phyloP scores from a whole-genome alignment of 2,113 vertebrate genomes.

The Alces alces region DNA sequence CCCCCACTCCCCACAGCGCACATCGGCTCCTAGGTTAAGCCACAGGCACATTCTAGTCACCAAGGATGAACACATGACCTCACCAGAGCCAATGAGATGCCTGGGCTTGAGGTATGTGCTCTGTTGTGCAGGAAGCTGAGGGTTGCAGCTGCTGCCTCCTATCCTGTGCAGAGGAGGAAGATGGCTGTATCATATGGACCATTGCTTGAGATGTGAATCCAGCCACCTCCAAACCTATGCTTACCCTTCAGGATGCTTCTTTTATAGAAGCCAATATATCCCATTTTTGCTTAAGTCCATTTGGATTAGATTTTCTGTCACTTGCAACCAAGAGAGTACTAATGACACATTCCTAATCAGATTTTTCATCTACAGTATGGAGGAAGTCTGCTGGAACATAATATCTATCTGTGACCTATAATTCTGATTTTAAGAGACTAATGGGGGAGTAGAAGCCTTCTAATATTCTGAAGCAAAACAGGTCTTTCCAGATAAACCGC shows the following conservation, averaged over 20 bases:
- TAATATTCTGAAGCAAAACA: not conserved
- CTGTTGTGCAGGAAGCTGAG: not conserved
- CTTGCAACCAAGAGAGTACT: not conserved
- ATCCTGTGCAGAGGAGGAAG: not conserved
- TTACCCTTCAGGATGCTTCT: not conserved
- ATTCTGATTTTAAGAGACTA: constrained; percentile 30
- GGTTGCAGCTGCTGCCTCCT: not conserved
- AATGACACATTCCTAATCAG: not conserved
- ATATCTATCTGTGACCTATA: not conserved
- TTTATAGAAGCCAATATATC: not conserved
- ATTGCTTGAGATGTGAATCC: not conserved
- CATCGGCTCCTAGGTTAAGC: not conserved
- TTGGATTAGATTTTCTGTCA: constrained; percentile 1
- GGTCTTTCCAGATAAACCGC: constrained; percentile 19
- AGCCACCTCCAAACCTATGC: not conserved
- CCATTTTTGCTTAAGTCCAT: constrained; percentile 23
- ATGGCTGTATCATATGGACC: not conserved
- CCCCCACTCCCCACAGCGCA: not conserved
- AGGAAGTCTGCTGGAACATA: not conserved
- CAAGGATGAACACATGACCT: not conserved
- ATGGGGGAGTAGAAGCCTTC: not conserved
- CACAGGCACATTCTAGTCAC: not conserved
- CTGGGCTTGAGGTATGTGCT: not conserved
- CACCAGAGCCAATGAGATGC: not conserved
- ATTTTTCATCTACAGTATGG: not conserved